Evolutionary conservation across 2,113 vertebrate genomes (phyloP).

Genomic region (Phaethornis superciliosus): DNA sequence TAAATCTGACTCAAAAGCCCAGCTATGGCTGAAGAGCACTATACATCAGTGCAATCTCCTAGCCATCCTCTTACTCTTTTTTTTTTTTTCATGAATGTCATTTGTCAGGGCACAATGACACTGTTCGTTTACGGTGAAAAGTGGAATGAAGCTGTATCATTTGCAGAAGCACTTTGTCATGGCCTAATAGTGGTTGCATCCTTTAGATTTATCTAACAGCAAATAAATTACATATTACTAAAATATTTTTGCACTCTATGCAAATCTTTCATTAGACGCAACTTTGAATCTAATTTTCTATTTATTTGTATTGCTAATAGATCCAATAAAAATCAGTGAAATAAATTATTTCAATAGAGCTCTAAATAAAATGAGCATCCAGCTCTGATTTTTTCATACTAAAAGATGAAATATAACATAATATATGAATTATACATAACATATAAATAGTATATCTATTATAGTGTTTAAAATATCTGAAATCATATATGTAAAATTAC

Average conservation of each 20-base stretch:
- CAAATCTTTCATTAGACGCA: no score
- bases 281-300: neutral
- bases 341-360: neutral
- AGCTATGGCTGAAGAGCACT: neutral
- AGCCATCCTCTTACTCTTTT: neutral
- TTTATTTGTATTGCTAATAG: neutral
- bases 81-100: neutral
- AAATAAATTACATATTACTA: neutral
- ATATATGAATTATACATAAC: neutral
- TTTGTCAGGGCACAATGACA: neutral
- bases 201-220: neutral
- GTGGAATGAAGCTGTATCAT: neutral
- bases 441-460: neutral
- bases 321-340: neutral
- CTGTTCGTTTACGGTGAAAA: neutral
- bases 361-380: neutral
- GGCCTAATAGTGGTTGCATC: rapidly evolving
- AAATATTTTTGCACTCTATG: neutral
- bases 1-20: neutral
- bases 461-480: neutral
- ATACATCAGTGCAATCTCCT: neutral
- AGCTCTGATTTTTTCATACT: neutral
- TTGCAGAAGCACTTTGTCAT: neutral
- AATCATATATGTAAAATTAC: neutral
- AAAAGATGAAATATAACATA: neutral